These are phyloP conservation scores for Eretmochelys imbricata DNA, from an alignment of 2,113 vertebrate genomes.

Conservation along the genomic window DNA sequence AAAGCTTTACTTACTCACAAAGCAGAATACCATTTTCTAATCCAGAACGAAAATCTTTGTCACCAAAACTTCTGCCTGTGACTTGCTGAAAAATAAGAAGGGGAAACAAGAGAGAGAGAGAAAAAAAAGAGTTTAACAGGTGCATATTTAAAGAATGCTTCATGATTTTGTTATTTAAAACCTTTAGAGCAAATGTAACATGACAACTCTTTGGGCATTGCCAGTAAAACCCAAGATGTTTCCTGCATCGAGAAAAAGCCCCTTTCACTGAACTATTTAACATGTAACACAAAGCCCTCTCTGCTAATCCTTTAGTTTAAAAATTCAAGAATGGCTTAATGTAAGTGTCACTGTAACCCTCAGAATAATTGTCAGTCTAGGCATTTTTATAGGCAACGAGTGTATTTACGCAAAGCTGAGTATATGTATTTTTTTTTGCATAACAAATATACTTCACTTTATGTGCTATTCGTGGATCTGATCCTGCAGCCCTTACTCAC, in stretches of 20 bases:
- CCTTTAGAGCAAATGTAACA: neutral
- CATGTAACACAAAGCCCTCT: neutral
- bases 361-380: neutral
- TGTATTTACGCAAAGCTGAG: neutral
- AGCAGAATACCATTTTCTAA: conserved; percentile 95
- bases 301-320: neutral
- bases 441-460: neutral
- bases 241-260: neutral
- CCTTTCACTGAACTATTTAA: neutral
- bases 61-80: conserved; percentile 92
- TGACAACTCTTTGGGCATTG: neutral
- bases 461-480: fast-evolving
- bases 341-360: neutral
- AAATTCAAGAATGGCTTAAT: neutral
- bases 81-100: conserved; percentile 85
- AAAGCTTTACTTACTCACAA: conserved; percentile 92
- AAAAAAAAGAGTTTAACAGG: neutral
- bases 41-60: conserved; percentile 90
- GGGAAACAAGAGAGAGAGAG: neutral
- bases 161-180: neutral
- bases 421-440: neutral
- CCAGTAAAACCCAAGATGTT: neutral
- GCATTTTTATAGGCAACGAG: neutral
- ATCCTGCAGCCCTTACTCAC: neutral
- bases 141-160: neutral